Base-by-base conservation (phyloP, 2,888 invertebrate species). In the Lochmaea crataegi region DNA sequence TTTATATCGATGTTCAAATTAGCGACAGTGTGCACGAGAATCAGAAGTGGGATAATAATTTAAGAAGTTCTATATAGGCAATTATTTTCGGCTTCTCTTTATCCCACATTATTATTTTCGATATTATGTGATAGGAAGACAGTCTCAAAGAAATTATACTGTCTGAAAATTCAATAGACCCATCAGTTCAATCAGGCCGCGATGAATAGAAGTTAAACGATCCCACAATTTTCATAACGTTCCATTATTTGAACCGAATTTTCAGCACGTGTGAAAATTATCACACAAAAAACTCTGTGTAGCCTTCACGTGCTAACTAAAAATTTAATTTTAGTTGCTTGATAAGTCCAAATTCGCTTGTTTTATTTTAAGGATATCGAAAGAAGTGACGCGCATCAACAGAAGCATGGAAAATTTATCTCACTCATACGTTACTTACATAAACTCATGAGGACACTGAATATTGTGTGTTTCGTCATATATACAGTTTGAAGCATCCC, bases 101-200 rank as follows among this genome's bases (percentile, higher is more conserved):
- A n/a, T 5, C 5, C 32, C 7, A 38, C 7, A 38, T 38, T 7
- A 38, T 38, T 48, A n/a, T 14, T 48, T 48, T 48, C 48, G n/a
- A 48, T 48, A 48, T n/a, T n/a, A 14, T 48, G 48, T n/a, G 11
- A n/a, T n/a, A n/a, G n/a, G n/a, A n/a, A n/a, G n/a, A 32, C 22
- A 14, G 38, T 32, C 26, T 26, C n/a, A n/a, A 26, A 26, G 60
- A 60, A 60, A 60, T 60, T 60, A 60, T 38, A n/a, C 48, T 16
- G 60, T 60, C 60, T 60, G 60, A 60, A 38, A 63, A 42, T 63
- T 63, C 41, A 63, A 63, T 63, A 11, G 42, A 42, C 16, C 61
- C 61, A 63, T 63, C 45, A 18, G 18, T 11, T 63, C 61, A 63
- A 63, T 63, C 42, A 63, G 60, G 61, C 1, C 61, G 41, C 3